Evolutionary conservation across 2,888 invertebrate genomes (phyloP).

Genomic region (Prosopocoilus inquinatus): DNA sequence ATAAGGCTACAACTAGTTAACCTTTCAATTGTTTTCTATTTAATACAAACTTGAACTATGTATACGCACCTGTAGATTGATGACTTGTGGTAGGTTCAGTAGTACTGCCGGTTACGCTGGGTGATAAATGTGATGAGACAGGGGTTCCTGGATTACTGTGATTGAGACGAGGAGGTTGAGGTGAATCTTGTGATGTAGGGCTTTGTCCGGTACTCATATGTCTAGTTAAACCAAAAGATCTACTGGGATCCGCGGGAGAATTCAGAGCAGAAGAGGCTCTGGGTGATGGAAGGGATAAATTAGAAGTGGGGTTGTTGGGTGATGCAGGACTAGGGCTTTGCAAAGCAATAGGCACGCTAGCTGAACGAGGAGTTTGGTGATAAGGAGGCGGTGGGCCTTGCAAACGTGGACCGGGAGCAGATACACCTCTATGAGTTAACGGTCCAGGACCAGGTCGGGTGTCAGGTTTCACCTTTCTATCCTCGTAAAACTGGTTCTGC

Average conservation of each 20-base stretch:
- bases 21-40: too few relatives aligned
- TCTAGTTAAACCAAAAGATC: slow-evolving; percentile 53
- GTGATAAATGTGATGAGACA: slow-evolving; percentile 62
- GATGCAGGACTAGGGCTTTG: slow-evolving; percentile 73
- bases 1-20: too few relatives aligned
- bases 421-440: slow-evolving; percentile 38
- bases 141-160: slow-evolving; percentile 74
- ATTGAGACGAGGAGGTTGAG: slow-evolving; percentile 54
- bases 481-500: slow-evolving; percentile 83
- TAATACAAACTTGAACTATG: background rate
- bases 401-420: slow-evolving; percentile 50
- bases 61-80: slow-evolving; percentile 45
- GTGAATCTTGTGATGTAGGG: slow-evolving; percentile 63
- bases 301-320: slow-evolving; percentile 69
- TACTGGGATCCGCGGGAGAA: slow-evolving; percentile 65
- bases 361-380: slow-evolving; percentile 71
- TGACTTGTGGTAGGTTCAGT: slow-evolving; percentile 47
- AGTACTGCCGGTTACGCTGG: slow-evolving; percentile 53
- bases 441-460: slow-evolving; percentile 31
- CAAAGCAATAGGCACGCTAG: slow-evolving; percentile 71
- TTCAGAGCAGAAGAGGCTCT: slow-evolving; percentile 67
- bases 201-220: slow-evolving; percentile 61
- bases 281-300: slow-evolving; percentile 72
- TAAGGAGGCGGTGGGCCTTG: slow-evolving; percentile 79
- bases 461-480: slow-evolving; percentile 50